These are phyloP conservation scores for Phalacrocorax pelagicus DNA, from an alignment of 2,113 vertebrate genomes.

Conservation along the genomic window DNA sequence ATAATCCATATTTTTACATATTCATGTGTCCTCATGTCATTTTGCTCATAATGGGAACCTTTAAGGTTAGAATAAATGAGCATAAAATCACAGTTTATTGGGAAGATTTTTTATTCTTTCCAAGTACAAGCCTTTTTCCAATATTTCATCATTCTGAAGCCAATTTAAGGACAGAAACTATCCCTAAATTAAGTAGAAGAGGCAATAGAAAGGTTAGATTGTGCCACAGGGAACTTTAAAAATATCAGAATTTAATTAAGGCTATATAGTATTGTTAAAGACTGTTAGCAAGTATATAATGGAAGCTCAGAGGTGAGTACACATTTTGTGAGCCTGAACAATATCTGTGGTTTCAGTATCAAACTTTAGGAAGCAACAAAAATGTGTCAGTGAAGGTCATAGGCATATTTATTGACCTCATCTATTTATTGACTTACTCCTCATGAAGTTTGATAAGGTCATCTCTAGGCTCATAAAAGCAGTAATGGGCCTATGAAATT, in stretches of 20 bases:
- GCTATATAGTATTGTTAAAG: background rate
- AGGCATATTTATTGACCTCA: background rate
- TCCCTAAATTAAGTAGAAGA: background rate
- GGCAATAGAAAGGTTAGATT: background rate
- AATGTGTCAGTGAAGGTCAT: background rate
- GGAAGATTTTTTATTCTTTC: background rate
- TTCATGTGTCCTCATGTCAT: background rate
- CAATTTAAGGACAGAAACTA: background rate
- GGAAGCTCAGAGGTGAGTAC: background rate
- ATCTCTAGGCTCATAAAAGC: background rate
- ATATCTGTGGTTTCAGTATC: background rate
- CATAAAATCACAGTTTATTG: background rate
- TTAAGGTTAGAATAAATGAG: background rate
- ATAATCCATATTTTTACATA: background rate
- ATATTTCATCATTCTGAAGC: background rate
- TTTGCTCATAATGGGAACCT: background rate
- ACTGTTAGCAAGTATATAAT: background rate
- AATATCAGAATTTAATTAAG: conserved; percentile 17
- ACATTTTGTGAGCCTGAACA: background rate
- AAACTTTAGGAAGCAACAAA: background rate
- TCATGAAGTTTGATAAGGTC: background rate
- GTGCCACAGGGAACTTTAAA: background rate
- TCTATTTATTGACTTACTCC: background rate
- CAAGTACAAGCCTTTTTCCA: background rate
- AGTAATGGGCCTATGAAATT: background rate